Conservation (phyloP, 2,113 vertebrate species). For the Siniperca knerii region DNA sequence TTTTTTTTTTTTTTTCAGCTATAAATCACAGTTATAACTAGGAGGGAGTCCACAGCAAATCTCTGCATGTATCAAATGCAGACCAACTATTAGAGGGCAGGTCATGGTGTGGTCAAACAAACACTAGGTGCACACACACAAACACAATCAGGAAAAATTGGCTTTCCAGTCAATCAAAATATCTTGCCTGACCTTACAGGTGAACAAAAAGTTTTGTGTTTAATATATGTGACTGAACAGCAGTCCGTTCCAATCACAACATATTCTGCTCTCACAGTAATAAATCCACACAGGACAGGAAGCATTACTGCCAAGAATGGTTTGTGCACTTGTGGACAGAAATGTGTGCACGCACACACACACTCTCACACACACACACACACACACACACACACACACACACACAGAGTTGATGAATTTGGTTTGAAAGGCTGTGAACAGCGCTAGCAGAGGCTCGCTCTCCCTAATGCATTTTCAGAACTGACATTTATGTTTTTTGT, state of each 20-base stretch:
- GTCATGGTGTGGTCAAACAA: not conserved
- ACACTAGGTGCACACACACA: not conserved
- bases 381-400: too few relatives aligned
- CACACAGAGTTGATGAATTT: constrained; percentile 54
- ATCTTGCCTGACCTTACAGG: not conserved
- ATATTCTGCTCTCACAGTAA: constrained; percentile 49
- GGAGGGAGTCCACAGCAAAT: not conserved
- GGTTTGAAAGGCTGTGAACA: constrained; percentile 63
- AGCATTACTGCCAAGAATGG: constrained; percentile 31
- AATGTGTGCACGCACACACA: not conserved
- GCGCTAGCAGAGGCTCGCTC: constrained; percentile 28
- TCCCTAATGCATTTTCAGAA: constrained; percentile 55
- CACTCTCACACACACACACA: too few relatives aligned
- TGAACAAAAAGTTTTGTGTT: constrained; percentile 29
- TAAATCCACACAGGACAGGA: constrained; percentile 59
- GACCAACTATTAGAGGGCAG: constrained; percentile 1
- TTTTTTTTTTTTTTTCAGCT: constrained; percentile 30
- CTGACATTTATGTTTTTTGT: constrained; percentile 58
- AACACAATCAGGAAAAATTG: constrained; percentile 13
- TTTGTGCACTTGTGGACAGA: constrained; percentile 41
- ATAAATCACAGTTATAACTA: constrained; percentile 65
- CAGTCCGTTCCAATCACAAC: constrained; percentile 51
- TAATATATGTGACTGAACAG: constrained; percentile 36
- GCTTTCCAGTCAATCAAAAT: constrained; percentile 37
- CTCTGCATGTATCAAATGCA: constrained; percentile 30